Percentiles rank a stretch among this genome's conserved stretches.
phyloP scores from a whole-genome alignment of 2,113 vertebrate species.

The Sylvia atricapilla region DNA sequence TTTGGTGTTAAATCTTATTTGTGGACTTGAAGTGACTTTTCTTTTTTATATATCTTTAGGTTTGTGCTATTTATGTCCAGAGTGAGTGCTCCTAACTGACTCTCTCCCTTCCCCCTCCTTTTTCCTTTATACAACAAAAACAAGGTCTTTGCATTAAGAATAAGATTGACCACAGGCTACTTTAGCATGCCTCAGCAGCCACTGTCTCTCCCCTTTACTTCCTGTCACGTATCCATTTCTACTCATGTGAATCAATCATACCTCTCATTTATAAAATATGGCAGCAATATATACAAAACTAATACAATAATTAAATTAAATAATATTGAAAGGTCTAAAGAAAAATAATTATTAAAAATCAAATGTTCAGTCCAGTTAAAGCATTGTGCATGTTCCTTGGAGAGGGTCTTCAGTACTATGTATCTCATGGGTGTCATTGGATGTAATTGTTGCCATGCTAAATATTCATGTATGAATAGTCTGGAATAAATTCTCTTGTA shows the following conservation, averaged over 20 bases:
- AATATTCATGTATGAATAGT: constrained; percentile 77
- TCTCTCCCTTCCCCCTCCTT: constrained; percentile 30
- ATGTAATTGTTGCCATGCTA: constrained; percentile 72
- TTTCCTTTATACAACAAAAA: constrained; percentile 47
- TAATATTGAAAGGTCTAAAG: neutral
- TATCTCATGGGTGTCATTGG: constrained; percentile 69
- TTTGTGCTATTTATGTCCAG: constrained; percentile 16
- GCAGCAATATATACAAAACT: neutral
- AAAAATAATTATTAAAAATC: constrained; percentile 22
- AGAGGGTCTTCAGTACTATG: constrained; percentile 27
- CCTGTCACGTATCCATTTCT: constrained; percentile 56
- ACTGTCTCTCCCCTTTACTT: constrained; percentile 44
- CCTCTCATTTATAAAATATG: constrained; percentile 18
- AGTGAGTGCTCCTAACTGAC: neutral
- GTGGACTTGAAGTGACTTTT: neutral
- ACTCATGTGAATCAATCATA: constrained; percentile 48
- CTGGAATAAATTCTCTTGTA: constrained; percentile 71
- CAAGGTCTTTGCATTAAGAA: constrained; percentile 65
- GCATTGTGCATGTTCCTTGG: neutral
- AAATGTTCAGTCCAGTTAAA: constrained; percentile 20
- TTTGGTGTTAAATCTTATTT: constrained; percentile 6
- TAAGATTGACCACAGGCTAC: constrained; percentile 63
- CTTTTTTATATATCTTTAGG: constrained; percentile 11
- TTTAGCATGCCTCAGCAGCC: constrained; percentile 57
- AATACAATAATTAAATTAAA: constrained; percentile 17